phyloP scores from a whole-genome alignment of 2,888 invertebrate genomes.

The Nipponacmea schrenckii region DNA sequence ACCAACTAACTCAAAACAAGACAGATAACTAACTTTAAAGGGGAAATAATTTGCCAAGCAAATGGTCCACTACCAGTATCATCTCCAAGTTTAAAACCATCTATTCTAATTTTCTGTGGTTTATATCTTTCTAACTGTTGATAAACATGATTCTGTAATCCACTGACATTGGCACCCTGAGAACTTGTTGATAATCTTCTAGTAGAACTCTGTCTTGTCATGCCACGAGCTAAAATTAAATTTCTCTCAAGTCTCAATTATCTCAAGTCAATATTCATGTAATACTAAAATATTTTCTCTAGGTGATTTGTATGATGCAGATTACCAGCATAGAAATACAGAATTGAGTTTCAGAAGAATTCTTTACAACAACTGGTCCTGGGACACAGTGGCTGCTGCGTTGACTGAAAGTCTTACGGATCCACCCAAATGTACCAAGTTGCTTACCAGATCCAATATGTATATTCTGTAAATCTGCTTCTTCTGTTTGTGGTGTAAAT shows the following conservation, averaged over 20 bases:
- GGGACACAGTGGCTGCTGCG: no score
- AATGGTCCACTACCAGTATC: slow-evolving; percentile 55
- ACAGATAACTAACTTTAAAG: slow-evolving; percentile 54
- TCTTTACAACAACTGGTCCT: no score
- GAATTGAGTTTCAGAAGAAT: no score
- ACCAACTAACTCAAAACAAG: no score
- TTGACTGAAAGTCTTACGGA: no score
- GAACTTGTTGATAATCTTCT: slow-evolving; percentile 30
- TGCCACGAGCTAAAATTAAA: slow-evolving; percentile 17
- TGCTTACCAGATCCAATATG: slow-evolving; percentile 35
- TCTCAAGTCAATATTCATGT: no score
- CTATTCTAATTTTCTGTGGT: slow-evolving; percentile 52
- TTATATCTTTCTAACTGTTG: slow-evolving; percentile 47
- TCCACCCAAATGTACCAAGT: no score
- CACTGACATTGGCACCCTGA: slow-evolving; percentile 42
- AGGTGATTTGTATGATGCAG: no score
- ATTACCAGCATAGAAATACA: no score
- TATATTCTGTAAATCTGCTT: slow-evolving; percentile 31
- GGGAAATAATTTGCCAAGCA: slow-evolving; percentile 60
- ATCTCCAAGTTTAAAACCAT: slow-evolving; percentile 55
- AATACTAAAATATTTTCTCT: no score
- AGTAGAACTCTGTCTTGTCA: slow-evolving; percentile 35
- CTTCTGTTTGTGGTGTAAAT: slow-evolving; percentile 50
- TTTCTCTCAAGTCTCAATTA: no score
- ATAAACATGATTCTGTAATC: slow-evolving; percentile 48